Conservation (phyloP, 2,113 vertebrate species). For the Notothenia rossii region DNA sequence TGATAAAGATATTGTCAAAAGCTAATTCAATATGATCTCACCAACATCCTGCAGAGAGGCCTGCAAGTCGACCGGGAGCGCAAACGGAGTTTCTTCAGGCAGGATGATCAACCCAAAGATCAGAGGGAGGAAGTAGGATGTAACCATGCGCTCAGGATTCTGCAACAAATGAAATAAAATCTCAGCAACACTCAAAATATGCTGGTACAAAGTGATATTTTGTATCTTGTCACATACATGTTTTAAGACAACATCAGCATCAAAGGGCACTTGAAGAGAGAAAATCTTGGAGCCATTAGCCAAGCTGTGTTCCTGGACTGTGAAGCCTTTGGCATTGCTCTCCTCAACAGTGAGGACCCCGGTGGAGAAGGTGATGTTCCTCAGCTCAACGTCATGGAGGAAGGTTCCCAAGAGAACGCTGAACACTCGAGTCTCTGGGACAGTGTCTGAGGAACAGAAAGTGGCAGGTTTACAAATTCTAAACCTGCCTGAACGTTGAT, state of each 20-base stretch:
- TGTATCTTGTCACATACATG: constrained; percentile 71
- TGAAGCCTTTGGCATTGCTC: constrained; percentile 72
- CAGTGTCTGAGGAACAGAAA: constrained; percentile 66
- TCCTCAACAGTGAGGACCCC: too few species aligned
- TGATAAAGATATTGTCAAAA: too few species aligned
- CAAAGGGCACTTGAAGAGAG: constrained; percentile 79
- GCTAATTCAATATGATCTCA: too few species aligned
- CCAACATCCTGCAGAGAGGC: too few species aligned
- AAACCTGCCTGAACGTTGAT: too few species aligned
- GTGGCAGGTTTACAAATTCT: rapidly evolving
- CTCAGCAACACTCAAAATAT: not conserved
- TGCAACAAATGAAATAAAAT: constrained; percentile 7
- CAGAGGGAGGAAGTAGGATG: constrained; percentile 68
- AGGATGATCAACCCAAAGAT: constrained; percentile 75
- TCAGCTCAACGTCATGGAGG: constrained; percentile 84
- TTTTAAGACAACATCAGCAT: constrained; percentile 73
- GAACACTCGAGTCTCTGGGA: constrained; percentile 70
- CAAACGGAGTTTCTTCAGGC: constrained; percentile 75
- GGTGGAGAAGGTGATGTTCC: constrained; percentile 82
- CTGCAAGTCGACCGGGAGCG: constrained; percentile 51
- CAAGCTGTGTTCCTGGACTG: constrained; percentile 62
- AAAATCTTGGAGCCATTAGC: constrained; percentile 80
- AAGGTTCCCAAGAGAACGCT: constrained; percentile 80
- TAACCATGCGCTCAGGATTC: constrained; percentile 65
- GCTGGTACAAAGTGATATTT: not conserved